Base-by-base conservation (phyloP, 2,797 vertebrate genomes). In the Ibycter americanus region DNA sequence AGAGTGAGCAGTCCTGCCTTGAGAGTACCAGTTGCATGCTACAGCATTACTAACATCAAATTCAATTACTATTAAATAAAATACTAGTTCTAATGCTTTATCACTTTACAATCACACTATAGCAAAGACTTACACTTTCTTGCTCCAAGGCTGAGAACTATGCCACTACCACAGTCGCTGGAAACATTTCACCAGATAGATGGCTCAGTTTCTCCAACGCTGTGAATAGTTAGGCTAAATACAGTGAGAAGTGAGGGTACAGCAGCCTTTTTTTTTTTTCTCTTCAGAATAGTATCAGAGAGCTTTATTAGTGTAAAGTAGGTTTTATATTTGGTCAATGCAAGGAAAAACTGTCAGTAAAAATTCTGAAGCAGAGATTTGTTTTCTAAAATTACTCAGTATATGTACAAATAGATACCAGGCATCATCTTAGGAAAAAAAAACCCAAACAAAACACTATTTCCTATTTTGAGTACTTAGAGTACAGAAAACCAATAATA, bases 381-480 rank as follows among this genome's bases (percentile, higher is more conserved):
- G 16, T 74, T 94, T 93, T 96, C 96, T 97, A 96, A 97, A 97
- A 93, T 94, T 92, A 96, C 88, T 96, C 93, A 93, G 73, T 87
- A 89, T 96, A 97, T 96, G 87, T 98, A 98, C 97, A 98, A 97
- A 98, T 90, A 98, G 82, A 97, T 84, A 98, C 22, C 66, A 97
- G 62, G 34, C 55, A 96, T 93, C 65, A 96, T 78, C 82, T 95
- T 89, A 89, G 12, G 13, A 0, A 1, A 19, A 29, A 29, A 44
- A 89, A 93, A 84, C 95, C 73, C 91, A 83, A 90, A 97, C 88
- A 95, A 73, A 91, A 81, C 90, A 97, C 88, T 96, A 95, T 95
- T 97, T 98, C 87, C 96, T 98, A 90, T 95, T 96, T 96, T 94
- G 90, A 97, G 98, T 98, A 98, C 97, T 98, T 97, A 96, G 96